A percentile compares a stretch with the other conserved stretches of the same genome.
Evolutionary conservation across 2,113 vertebrate genomes (phyloP).

Genomic region (Marcusenius ussheri): DNA sequence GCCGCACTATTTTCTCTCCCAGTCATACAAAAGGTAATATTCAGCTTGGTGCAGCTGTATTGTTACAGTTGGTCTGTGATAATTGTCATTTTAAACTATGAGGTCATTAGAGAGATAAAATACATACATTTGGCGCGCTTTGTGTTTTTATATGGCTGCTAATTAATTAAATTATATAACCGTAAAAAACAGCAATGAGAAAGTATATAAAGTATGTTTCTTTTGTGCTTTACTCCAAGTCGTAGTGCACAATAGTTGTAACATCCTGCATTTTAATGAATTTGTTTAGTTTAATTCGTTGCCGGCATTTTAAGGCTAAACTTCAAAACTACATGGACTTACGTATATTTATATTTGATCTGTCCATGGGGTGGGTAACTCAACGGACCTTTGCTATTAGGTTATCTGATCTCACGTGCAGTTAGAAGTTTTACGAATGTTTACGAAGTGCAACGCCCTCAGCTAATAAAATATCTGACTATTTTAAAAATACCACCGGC

Average conservation of each 20-base stretch:
- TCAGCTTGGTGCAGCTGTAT: neutral
- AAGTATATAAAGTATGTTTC: neutral
- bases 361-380: neutral
- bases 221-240: neutral
- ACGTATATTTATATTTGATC: neutral
- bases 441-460: neutral
- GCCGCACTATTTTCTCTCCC: neutral
- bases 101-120: neutral
- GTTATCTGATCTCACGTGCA: neutral
- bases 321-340: neutral
- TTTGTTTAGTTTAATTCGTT: neutral
- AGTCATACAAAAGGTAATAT: neutral
- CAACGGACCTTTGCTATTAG: neutral
- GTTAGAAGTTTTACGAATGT: neutral
- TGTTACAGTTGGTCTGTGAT: neutral
- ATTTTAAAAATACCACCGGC: neutral
- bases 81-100: neutral
- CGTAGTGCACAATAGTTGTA: neutral
- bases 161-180: neutral
- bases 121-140: neutral
- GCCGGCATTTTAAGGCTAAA: neutral
- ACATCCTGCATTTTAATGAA: neutral
- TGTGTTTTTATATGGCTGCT: neutral
- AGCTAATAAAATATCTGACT: neutral
- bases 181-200: neutral